Percentiles rank a stretch among this genome's conserved stretches.
Conservation (phyloP, 2,888 invertebrate genomes). For the Mellilla xanthometata region DNA sequence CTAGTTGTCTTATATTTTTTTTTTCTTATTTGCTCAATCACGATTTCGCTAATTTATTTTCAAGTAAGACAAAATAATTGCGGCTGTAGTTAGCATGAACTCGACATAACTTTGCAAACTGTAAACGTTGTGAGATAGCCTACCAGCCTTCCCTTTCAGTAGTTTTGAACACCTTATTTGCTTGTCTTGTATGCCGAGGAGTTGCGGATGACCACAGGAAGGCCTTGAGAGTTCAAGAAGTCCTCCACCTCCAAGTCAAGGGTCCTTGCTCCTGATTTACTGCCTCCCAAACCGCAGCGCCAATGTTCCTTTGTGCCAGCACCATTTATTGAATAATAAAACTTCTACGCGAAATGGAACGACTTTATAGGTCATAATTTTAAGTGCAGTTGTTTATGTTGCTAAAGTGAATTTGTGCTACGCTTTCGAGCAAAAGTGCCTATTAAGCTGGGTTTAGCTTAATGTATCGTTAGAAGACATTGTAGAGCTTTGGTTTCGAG, state of each 20-base stretch:
- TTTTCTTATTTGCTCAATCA: no score
- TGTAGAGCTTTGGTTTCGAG: background rate
- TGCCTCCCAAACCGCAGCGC: constrained; percentile 74
- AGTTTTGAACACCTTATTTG: constrained; percentile 30
- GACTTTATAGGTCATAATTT: constrained; percentile 78
- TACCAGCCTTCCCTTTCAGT: constrained; percentile 1
- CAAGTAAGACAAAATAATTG: no score
- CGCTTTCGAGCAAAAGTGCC: constrained; percentile 7
- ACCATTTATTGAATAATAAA: constrained; percentile 80
- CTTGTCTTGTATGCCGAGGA: constrained; percentile 51
- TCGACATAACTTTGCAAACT: background rate
- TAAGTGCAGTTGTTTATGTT: constrained; percentile 56
- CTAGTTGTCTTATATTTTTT: no score
- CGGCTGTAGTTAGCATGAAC: no score
- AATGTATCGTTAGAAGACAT: constrained; percentile 3
- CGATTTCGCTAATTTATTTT: no score
- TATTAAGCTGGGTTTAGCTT: background rate
- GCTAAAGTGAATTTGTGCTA: constrained; percentile 26
- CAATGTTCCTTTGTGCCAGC: constrained; percentile 77
- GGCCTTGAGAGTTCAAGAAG: constrained; percentile 79
- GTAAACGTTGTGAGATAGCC: no score
- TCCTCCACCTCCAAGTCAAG: constrained; percentile 45
- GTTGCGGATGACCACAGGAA: constrained; percentile 64
- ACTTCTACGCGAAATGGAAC: constrained; percentile 74
- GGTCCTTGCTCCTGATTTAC: constrained; percentile 79